Evolutionary conservation across 2,888 invertebrate species (phyloP).

Genomic region (Zaprionus lineosus): DNA sequence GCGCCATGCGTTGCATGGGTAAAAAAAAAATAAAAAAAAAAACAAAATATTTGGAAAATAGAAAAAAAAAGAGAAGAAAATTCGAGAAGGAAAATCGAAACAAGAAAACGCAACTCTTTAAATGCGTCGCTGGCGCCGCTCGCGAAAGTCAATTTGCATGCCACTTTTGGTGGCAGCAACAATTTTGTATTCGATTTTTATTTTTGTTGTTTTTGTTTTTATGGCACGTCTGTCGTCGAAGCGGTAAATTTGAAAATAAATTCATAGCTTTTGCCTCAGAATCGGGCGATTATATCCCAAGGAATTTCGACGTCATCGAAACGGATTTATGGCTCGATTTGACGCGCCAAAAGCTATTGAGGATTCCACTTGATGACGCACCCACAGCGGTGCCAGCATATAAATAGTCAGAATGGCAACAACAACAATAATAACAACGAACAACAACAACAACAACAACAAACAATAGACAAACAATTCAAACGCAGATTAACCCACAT

Average conservation of each 20-base stretch:
- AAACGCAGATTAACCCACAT: slow-evolving; percentile 75
- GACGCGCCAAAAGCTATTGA: slow-evolving; percentile 46
- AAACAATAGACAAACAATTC: slow-evolving; percentile 62
- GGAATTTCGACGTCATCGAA: slow-evolving; percentile 42
- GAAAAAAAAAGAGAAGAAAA: no score
- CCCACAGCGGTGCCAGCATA: not conserved
- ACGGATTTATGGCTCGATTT: slow-evolving; percentile 62
- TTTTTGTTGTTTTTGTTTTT: no score
- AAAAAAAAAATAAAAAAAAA: slow-evolving; percentile 12
- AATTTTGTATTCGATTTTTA: slow-evolving; percentile 9
- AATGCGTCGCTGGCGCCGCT: slow-evolving; percentile 60
- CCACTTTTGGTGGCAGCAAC: slow-evolving; percentile 54
- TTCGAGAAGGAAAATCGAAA: slow-evolving; percentile 1
- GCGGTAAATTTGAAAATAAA: slow-evolving; percentile 78
- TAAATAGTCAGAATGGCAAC: slow-evolving; percentile 8
- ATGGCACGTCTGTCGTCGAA: slow-evolving; percentile 58
- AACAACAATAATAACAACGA: slow-evolving; percentile 3
- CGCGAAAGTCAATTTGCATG: slow-evolving; percentile 76
- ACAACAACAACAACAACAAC: slow-evolving; percentile 17
- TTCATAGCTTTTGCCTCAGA: slow-evolving; percentile 42
- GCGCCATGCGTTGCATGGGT: slow-evolving; percentile 36
- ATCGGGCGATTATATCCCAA: slow-evolving; percentile 13
- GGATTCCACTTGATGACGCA: slow-evolving; percentile 27
- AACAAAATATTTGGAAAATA: no score
- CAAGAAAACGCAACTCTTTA: slow-evolving; percentile 31